These are phyloP conservation scores for Aromia moschata DNA, from an alignment of 2,888 invertebrate genomes.

Conservation along the genomic window DNA sequence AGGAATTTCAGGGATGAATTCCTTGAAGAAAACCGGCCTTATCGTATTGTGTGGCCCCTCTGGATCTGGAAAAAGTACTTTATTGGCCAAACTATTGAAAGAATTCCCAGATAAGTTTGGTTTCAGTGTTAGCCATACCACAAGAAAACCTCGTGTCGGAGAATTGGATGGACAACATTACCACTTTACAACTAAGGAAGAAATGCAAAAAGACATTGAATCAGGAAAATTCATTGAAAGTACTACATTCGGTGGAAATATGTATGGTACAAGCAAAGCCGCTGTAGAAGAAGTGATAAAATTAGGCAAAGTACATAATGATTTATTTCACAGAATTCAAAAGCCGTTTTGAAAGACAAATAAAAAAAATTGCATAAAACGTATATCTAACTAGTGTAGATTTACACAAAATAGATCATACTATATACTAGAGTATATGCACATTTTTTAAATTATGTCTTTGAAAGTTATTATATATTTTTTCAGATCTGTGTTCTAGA, in stretches of 20 bases:
- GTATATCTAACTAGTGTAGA: no score
- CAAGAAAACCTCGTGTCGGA: constrained; percentile 79
- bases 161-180: constrained; percentile 86
- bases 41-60: constrained; percentile 97
- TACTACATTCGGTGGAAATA: constrained; percentile 91
- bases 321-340: no score
- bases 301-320: constrained; percentile 69
- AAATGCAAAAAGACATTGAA: constrained; percentile 79
- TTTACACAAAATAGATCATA: no score
- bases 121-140: constrained; percentile 95
- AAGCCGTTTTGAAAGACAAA: no score
- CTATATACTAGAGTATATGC: no score
- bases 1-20: constrained; percentile 14
- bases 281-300: constrained; percentile 84
- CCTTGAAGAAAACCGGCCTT: constrained; percentile 61
- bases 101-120: constrained; percentile 92
- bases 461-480: neutral
- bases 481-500: constrained; percentile 85
- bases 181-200: constrained; percentile 80
- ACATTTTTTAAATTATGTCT: neutral
- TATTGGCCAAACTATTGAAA: constrained; percentile 84
- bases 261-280: constrained; percentile 94
- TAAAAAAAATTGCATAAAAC: no score
- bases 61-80: constrained; percentile 95
- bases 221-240: constrained; percentile 91